Percentiles rank a stretch among this genome's conserved stretches.
Evolutionary conservation across 2,888 invertebrate species (phyloP).

Genomic region (Calephelis perditalis): DNA sequence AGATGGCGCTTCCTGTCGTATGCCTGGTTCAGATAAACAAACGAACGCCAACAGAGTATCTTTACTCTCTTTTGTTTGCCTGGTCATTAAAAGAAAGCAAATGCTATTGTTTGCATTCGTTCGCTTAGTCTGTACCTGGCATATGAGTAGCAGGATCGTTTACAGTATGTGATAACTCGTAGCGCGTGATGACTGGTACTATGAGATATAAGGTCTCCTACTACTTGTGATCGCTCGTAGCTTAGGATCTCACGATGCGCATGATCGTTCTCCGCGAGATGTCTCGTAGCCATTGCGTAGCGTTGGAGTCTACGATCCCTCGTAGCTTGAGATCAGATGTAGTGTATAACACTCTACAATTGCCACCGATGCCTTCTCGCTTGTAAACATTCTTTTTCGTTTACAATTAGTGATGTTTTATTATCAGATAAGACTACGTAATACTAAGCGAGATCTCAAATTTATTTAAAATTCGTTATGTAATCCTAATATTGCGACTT

Average conservation of each 20-base stretch:
- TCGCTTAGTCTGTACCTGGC: too few relatives aligned
- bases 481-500: slow-evolving; percentile 73
- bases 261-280: slow-evolving; percentile 5
- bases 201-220: slow-evolving; percentile 12
- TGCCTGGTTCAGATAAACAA: too few relatives aligned
- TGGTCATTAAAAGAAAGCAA: too few relatives aligned
- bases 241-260: slow-evolving; percentile 11
- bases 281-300: neutral
- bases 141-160: neutral
- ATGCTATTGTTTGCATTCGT: too few relatives aligned
- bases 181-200: slow-evolving; percentile 16
- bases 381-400: slow-evolving; percentile 70
- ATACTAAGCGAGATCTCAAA: slow-evolving; percentile 78
- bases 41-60: too few relatives aligned
- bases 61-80: too few relatives aligned
- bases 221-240: slow-evolving; percentile 18
- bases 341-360: slow-evolving; percentile 20
- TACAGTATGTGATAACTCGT: slow-evolving; percentile 10
- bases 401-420: slow-evolving; percentile 72
- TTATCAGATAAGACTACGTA: slow-evolving; percentile 77
- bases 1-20: neutral
- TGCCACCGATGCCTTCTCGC: slow-evolving; percentile 37
- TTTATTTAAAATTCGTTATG: slow-evolving; percentile 74
- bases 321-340: slow-evolving; percentile 15
- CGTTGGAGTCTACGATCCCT: slow-evolving; percentile 11